A percentile compares a stretch with the other conserved stretches of the same genome.
Evolutionary conservation across 2,888 invertebrate species (phyloP).

Genomic region (Lagria hirta): DNA sequence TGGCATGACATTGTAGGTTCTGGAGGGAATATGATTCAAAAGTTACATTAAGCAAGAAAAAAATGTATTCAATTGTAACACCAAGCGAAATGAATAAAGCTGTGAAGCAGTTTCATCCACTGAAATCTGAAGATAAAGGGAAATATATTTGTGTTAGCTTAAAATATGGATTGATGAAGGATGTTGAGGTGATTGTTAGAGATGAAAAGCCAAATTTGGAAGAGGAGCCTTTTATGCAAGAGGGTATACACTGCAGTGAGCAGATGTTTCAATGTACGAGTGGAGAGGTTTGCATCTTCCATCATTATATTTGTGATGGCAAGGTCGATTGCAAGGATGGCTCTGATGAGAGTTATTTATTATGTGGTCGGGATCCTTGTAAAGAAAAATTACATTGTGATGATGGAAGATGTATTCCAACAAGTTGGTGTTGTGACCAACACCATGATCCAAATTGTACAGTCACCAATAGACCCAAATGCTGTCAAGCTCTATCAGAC

Average conservation of each 20-base stretch:
- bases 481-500: constrained; percentile 52
- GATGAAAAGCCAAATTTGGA: constrained; percentile 34
- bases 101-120: constrained; percentile 43
- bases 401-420: constrained; percentile 58
- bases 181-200: constrained; percentile 43
- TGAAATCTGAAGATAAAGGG: constrained; percentile 45
- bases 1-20: constrained; percentile 22
- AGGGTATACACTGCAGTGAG: constrained; percentile 43
- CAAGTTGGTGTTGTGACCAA: constrained; percentile 58
- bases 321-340: constrained; percentile 57
- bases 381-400: constrained; percentile 55
- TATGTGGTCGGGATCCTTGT: constrained; percentile 54
- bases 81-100: constrained; percentile 43
- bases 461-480: constrained; percentile 51
- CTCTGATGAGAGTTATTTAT: constrained; percentile 54
- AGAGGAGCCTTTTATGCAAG: constrained; percentile 33
- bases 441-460: constrained; percentile 54
- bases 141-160: constrained; percentile 48
- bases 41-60: constrained; percentile 9
- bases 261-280: constrained; percentile 50
- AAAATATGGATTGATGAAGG: constrained; percentile 45
- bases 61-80: constrained; percentile 18
- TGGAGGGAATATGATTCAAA: constrained; percentile 22
- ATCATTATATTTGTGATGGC: constrained; percentile 59
- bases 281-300: constrained; percentile 54